Evolutionary conservation across 2,797 vertebrate genomes (phyloP).

Genomic region (Liparis tanakae): DNA sequence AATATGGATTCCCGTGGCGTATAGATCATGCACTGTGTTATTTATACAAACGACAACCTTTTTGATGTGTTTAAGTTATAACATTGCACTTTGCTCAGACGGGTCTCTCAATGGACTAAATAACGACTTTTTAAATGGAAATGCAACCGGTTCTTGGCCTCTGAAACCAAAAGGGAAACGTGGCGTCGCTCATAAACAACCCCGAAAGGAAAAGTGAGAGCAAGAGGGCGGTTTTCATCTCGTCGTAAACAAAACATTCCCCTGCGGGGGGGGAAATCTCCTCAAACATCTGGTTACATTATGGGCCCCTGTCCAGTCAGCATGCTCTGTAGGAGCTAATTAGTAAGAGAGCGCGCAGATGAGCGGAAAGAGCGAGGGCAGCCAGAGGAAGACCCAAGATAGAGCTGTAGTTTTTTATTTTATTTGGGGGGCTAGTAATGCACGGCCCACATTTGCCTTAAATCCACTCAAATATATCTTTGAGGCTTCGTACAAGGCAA

Average conservation of each 20-base stretch:
- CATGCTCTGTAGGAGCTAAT: conserved; percentile 79
- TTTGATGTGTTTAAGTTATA: conserved; percentile 1
- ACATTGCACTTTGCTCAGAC: conserved; percentile 6
- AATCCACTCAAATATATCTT: conserved; percentile 48
- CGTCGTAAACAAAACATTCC: conserved; percentile 81
- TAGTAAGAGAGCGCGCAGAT: conserved; percentile 77
- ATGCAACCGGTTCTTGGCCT: conserved; percentile 49
- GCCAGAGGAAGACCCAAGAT: conserved; percentile 63
- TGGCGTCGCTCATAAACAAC: conserved; percentile 63
- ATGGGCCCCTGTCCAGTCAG: conserved; percentile 77
- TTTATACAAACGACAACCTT: conserved; percentile 10
- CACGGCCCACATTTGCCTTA: conserved; percentile 66
- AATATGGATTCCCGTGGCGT: conserved; percentile 48
- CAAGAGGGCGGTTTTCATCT: conserved; percentile 78
- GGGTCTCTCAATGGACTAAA: conserved; percentile 22
- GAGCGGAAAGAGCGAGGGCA: conserved; percentile 72
- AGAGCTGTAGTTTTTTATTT: conserved; percentile 54
- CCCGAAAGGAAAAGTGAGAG: conserved; percentile 62
- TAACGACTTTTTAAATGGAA: conserved; percentile 9
- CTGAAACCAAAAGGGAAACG: conserved; percentile 40
- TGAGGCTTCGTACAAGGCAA: conserved; percentile 38
- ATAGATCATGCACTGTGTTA: conserved; percentile 29
- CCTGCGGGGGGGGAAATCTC: conserved; percentile 74
- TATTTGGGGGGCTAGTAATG: conserved; percentile 27
- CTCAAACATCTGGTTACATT: conserved; percentile 82